Conservation (phyloP, 2,113 vertebrate genomes). For the Hyla sarda region DNA sequence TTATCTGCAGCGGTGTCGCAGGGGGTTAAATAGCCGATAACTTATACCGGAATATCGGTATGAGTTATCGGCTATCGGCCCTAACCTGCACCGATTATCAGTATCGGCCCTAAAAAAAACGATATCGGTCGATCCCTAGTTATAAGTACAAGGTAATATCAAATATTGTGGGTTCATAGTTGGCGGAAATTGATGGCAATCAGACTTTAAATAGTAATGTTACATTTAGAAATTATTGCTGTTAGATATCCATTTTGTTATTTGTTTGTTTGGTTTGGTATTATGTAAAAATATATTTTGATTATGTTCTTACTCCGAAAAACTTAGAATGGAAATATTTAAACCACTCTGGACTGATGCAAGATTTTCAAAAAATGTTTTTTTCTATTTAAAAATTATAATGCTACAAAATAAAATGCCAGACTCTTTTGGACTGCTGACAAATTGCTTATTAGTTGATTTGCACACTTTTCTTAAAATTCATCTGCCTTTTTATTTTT, state of each 20-base stretch:
- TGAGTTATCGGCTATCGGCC: no score
- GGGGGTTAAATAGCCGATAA: no score
- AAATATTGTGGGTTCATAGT: neutral
- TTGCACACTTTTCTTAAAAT: conserved; percentile 68
- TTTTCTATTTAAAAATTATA: neutral
- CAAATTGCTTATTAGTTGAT: conserved; percentile 53
- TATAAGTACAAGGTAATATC: neutral
- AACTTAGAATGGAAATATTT: neutral
- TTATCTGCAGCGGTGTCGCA: no score
- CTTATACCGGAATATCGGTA: no score
- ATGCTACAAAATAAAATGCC: neutral
- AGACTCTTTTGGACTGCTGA: conserved; percentile 33
- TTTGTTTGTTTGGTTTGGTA: no score
- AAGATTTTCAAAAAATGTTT: neutral
- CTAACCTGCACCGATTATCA: no score
- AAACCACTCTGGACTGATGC: neutral
- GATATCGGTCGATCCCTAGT: no score
- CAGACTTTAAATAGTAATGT: neutral
- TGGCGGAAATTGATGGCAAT: neutral
- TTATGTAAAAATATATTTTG: neutral
- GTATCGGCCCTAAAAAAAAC: no score
- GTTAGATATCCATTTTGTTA: neutral
- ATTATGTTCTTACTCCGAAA: neutral
- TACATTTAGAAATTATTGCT: neutral
- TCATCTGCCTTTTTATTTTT: conserved; percentile 68